Evolutionary conservation across 2,888 invertebrate genomes (phyloP).

Genomic region (Melinaea menophilus): DNA sequence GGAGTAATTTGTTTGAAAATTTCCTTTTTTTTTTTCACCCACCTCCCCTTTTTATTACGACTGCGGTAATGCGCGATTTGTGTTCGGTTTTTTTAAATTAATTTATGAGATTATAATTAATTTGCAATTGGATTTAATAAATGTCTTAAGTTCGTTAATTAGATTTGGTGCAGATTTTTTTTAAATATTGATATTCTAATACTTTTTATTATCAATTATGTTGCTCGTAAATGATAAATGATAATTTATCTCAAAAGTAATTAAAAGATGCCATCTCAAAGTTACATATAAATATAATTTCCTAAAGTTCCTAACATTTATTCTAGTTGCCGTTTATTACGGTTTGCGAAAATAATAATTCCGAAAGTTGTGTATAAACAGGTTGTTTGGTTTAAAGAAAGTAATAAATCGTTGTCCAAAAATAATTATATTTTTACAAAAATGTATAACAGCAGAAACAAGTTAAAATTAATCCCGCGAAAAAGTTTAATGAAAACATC

Average conservation of each 20-base stretch:
- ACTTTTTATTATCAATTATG: too few species aligned
- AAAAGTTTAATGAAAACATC: slow-evolving; percentile 67
- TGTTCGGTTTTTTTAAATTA: slow-evolving; percentile 19
- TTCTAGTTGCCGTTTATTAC: too few species aligned
- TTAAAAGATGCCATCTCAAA: too few species aligned
- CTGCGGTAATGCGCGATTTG: slow-evolving; percentile 34
- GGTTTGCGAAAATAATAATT: too few species aligned
- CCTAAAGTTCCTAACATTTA: too few species aligned
- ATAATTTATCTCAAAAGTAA: too few species aligned
- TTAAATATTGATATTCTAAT: too few species aligned
- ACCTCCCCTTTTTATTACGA: slow-evolving; percentile 28
- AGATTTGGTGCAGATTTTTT: not conserved
- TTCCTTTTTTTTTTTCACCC: slow-evolving; percentile 37
- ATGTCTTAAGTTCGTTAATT: not conserved
- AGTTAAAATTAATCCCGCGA: slow-evolving; percentile 56
- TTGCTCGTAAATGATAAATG: too few species aligned
- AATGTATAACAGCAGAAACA: slow-evolving; percentile 31
- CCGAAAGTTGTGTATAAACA: not conserved
- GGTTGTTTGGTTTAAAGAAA: not conserved
- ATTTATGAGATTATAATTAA: slow-evolving; percentile 21
- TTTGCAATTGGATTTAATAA: not conserved
- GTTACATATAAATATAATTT: too few species aligned
- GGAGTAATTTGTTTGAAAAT: slow-evolving; percentile 55
- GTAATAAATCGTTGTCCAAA: slow-evolving; percentile 15
- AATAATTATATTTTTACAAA: slow-evolving; percentile 17